Base-by-base conservation (phyloP, 2,888 invertebrate genomes). In the Opisthograptis luteolata region DNA sequence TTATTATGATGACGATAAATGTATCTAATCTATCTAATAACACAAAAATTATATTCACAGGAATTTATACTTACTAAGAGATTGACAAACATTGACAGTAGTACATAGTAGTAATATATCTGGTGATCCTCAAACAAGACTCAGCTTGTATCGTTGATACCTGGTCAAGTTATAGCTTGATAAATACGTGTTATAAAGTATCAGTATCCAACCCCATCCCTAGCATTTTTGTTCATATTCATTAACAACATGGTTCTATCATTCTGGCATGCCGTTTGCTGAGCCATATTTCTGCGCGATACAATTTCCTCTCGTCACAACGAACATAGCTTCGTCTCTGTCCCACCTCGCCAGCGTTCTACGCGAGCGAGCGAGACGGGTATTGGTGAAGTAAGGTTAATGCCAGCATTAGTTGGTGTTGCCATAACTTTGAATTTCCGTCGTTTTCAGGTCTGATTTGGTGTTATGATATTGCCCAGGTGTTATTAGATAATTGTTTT, bases 261-360 rank as follows among this genome's bases (percentile, higher is more conserved):
- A 70, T 68, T 64, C 61, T 63, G 57, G 17, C 40, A 34, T 25
- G 62, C 64, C 68, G 70, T 64, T 63, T 63, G 60, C 60, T 55
- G 64, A 50, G 67, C 66, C 73, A 71, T 76, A 73, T 75, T 80
- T 76, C 59, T 60, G 60, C 74, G 73, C 79, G 75, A 75, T 66
- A 70, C 66, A 63, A 58, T 68, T 72, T 64, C 72, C 67, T 58
- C 67, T 61, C 64, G 13, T 13, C 12, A 62, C 63, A 58, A 60
- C 56, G 4, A 48, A 52, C 41, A 36, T 66, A 56, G 53, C 45
- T 28, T 60, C 44, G 28, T 74, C 77, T 47, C 57, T 8, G 9
- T 79, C 62, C 14, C 30, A 14, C 69, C 0, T 19, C 34, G 17
- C 10, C 45, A 58, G 46, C 58, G 48, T 69, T 72, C 68, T 73